A percentile compares a stretch with the other conserved stretches of the same genome.
Evolutionary conservation across 2,797 vertebrate species (phyloP).

Genomic region (Hippocampus kuda): DNA sequence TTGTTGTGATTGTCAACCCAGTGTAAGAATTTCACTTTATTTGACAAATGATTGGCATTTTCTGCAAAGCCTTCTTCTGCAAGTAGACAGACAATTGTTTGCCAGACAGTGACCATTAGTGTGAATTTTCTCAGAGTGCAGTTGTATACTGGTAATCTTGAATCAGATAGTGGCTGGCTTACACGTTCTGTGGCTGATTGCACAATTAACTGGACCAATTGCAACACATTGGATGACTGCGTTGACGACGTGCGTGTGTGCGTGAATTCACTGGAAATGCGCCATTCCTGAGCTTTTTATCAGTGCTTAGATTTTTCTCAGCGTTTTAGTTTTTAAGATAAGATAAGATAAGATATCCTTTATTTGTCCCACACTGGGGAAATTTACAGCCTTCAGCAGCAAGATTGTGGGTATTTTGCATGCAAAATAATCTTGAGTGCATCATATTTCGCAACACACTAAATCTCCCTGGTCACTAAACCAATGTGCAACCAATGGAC

Average conservation of each 20-base stretch:
- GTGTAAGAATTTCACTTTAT: neutral
- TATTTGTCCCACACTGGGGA: too few relatives aligned
- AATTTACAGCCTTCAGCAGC: too few relatives aligned
- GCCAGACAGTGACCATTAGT: too few relatives aligned
- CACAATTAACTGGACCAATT: neutral
- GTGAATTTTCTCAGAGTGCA: neutral
- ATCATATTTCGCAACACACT: neutral
- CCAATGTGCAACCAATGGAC: neutral
- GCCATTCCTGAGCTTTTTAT: neutral
- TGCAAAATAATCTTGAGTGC: neutral
- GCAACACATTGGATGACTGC: neutral
- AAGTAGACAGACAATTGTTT: neutral
- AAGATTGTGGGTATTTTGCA: too few relatives aligned
- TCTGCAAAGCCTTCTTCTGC: neutral
- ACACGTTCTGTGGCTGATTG: neutral
- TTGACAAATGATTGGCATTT: neutral
- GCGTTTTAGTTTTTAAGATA: neutral
- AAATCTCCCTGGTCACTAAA: neutral
- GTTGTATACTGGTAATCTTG: neutral
- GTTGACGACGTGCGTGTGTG: too few relatives aligned
- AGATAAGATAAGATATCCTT: too few relatives aligned
- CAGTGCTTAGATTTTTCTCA: neutral
- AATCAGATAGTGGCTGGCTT: neutral
- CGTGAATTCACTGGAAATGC: neutral
- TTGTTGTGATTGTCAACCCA: neutral